Base-by-base conservation (phyloP, 92 coral and sea anemone genomes). In the Palythoa heliodiscus region DNA sequence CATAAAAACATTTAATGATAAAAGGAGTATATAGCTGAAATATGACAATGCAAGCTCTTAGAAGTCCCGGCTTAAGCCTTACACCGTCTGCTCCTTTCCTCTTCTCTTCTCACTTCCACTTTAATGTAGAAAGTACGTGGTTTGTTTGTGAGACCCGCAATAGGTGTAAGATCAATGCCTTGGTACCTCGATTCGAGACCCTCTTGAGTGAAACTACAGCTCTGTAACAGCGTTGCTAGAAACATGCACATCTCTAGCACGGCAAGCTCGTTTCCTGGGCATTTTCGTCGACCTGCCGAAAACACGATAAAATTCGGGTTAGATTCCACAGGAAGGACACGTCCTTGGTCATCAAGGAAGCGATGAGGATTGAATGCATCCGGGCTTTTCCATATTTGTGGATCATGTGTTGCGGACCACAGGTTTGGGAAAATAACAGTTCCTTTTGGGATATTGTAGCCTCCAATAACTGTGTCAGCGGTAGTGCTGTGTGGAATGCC, bases 331-430 rank as follows among this genome's bases (percentile, higher is more conserved):
- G 43, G 15, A 52, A 89, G 71, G 11, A 83, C 38, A 38, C 85
- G 77, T 50, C 88, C 91, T 61, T 89, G 76, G 15, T 50, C 80
- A 60, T 89, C 88, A 8, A 89, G 87, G 82, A 89, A 89, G 48
- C 91, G 82, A 48, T 82, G 52, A 53, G 91, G 91, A 37, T 89
- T 85, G 81, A 89, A 89, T 53, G 77, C 88, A 39, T 85, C 78
- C 12, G 91, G 91, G 38, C 60, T 38, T 53, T 76, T n/a, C 91
- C 91, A 89, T 61, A 77, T 53, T 12, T 77, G 85, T 2, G 91
- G 88, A 29, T 89, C 91, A 68, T 89, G 88, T 40, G 83, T 73
- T 52, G 83, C 87, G 52, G 88, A 87, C 91, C 91, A 89, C 47
- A 89, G 48, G 53, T 89, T 89, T 0, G 87, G 86, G 53, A 89